phyloP scores from a whole-genome alignment of 2,113 vertebrate genomes.

The Sebastes schlegelii region DNA sequence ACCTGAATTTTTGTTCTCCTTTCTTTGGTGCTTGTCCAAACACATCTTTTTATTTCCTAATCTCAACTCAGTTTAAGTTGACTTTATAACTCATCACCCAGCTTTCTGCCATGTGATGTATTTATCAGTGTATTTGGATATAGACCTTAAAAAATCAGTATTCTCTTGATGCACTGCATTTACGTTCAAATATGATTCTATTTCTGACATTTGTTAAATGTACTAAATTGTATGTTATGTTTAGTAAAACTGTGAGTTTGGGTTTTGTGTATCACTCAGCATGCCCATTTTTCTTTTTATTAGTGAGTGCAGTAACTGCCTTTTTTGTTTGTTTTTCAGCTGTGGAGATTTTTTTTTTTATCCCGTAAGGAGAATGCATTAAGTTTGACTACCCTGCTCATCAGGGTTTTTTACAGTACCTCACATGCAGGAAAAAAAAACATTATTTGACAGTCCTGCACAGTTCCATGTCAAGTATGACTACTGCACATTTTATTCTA shows the following conservation, averaged over 20 bases:
- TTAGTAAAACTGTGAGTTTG: constrained; percentile 52
- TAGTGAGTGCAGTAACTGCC: constrained; percentile 37
- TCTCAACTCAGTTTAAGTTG: constrained; percentile 13
- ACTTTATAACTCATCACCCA: constrained; percentile 38
- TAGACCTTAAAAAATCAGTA: constrained; percentile 39
- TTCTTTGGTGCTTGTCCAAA: constrained; percentile 43
- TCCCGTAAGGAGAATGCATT: constrained; percentile 21
- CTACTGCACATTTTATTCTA: constrained; percentile 42
- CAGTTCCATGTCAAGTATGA: constrained; percentile 40
- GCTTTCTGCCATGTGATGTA: constrained; percentile 60
- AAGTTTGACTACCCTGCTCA: constrained; percentile 35
- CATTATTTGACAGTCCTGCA: constrained; percentile 18
- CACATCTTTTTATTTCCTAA: not conserved
- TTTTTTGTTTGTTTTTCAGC: constrained; percentile 32
- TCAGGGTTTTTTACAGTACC: constrained; percentile 62
- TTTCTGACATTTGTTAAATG: constrained; percentile 56
- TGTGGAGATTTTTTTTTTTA: constrained; percentile 12
- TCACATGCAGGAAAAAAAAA: constrained; percentile 48
- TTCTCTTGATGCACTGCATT: constrained; percentile 47
- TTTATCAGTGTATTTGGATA: constrained; percentile 44
- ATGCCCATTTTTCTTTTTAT: constrained; percentile 30
- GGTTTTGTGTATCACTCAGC: constrained; percentile 51
- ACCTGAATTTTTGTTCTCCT: constrained; percentile 2
- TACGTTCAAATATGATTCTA: constrained; percentile 34
- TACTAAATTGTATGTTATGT: constrained; percentile 54